phyloP scores from a whole-genome alignment of 2,113 vertebrate genomes.

The Seriola aureovittata region DNA sequence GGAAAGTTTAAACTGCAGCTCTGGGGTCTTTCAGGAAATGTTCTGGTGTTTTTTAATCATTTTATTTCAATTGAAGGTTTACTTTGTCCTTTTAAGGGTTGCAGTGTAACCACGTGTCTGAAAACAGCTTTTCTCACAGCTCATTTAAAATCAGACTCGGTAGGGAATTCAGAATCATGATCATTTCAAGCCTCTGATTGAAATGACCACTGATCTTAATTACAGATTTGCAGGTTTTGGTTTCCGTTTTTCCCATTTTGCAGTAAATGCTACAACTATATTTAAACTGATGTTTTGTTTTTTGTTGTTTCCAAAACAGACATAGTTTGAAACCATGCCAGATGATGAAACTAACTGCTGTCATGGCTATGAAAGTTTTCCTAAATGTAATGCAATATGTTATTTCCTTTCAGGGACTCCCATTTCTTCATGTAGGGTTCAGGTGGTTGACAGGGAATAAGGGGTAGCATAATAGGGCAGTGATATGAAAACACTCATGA shows the following conservation, averaged over 20 bases:
- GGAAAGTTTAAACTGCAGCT: conserved; percentile 43
- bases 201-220: conserved; percentile 3
- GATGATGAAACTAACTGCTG: neutral
- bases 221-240: neutral
- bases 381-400: no score
- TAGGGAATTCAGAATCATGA: neutral
- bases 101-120: conserved; percentile 3
- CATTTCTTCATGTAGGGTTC: conserved; percentile 8
- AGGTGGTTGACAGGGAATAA: conserved; percentile 9
- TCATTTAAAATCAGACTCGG: conserved; percentile 35
- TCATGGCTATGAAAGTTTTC: neutral
- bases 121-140: conserved; percentile 39
- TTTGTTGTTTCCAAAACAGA: neutral
- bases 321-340: neutral
- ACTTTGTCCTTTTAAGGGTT: neutral
- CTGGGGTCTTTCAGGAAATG: conserved; percentile 18
- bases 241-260: neutral
- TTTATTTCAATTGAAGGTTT: conserved; percentile 5
- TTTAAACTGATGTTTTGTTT: neutral
- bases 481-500: no score
- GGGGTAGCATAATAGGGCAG: neutral
- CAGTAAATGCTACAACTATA: neutral
- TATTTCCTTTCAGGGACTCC: neutral
- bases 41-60: conserved; percentile 30
- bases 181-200: conserved; percentile 31